phyloP scores from a whole-genome alignment of 2,113 vertebrate genomes.

The Psammodynastes pulverulentus region DNA sequence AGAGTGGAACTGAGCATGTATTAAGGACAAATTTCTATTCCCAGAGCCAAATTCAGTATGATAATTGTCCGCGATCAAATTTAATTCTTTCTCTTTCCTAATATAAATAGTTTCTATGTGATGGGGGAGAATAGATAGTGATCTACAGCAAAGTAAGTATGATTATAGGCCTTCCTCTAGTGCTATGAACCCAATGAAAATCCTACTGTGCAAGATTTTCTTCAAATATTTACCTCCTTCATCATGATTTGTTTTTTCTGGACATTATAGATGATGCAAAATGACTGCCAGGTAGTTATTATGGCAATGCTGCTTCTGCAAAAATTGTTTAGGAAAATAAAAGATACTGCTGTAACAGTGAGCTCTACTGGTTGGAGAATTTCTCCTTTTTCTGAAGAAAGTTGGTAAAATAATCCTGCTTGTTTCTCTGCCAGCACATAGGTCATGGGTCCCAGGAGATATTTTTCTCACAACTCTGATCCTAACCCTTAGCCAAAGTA shows the following conservation, averaged over 20 bases:
- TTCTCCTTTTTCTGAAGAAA: neutral
- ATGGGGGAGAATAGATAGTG: neutral
- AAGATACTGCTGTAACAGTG: neutral
- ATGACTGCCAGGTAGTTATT: neutral
- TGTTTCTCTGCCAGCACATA: neutral
- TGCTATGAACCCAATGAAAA: neutral
- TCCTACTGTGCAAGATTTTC: neutral
- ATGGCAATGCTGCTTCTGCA: neutral
- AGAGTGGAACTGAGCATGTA: neutral
- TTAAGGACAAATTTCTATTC: neutral
- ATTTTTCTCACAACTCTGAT: neutral
- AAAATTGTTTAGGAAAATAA: neutral
- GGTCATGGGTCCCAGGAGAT: neutral
- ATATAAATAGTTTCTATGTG: neutral
- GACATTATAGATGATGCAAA: neutral
- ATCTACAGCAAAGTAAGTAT: neutral
- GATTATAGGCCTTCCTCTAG: neutral
- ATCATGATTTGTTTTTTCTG: neutral
- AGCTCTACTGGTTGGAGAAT: neutral
- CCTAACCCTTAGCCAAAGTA: conserved; percentile 39
- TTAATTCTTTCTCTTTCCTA: neutral
- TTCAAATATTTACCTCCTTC: neutral
- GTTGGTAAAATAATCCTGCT: neutral
- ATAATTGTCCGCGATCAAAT: neutral
- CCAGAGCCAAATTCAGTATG: neutral